Conservation (phyloP, 2,888 invertebrate species). For the Deilephila elpenor region DNA sequence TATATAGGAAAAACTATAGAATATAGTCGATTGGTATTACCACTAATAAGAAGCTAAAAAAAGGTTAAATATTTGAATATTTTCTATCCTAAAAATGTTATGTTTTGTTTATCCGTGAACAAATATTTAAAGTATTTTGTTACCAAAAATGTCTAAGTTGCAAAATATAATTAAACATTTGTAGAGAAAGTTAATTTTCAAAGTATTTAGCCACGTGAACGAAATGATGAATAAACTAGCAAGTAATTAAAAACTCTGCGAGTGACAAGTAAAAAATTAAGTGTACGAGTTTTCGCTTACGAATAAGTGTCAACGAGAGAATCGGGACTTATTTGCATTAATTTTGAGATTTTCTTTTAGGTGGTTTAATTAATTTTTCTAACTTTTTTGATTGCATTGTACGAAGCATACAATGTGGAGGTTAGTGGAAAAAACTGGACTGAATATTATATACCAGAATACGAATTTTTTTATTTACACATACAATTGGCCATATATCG, state of each 20-base stretch:
- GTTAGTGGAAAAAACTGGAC: too few species aligned
- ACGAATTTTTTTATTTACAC: too few species aligned
- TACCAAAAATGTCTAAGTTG: neutral
- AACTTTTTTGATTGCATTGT: too few species aligned
- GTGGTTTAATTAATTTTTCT: neutral
- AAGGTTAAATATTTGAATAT: too few species aligned
- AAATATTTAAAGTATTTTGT: too few species aligned
- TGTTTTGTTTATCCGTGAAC: too few species aligned
- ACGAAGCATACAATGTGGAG: too few species aligned
- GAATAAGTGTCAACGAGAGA: neutral
- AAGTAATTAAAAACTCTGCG: conserved; percentile 8
- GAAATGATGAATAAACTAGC: neutral
- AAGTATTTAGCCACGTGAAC: neutral
- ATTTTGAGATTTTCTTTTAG: neutral
- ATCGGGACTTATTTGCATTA: neutral
- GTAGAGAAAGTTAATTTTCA: neutral
- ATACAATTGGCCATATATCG: too few species aligned
- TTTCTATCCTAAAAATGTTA: too few species aligned
- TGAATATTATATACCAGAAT: too few species aligned
- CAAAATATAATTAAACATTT: neutral
- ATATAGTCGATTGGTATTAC: too few species aligned
- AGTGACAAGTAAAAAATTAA: conserved; percentile 13
- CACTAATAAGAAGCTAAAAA: too few species aligned
- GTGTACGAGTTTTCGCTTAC: neutral
- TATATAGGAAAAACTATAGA: neutral